Conservation (phyloP, 1,140 invertebrate genomes). For the Cydia pomonella region DNA sequence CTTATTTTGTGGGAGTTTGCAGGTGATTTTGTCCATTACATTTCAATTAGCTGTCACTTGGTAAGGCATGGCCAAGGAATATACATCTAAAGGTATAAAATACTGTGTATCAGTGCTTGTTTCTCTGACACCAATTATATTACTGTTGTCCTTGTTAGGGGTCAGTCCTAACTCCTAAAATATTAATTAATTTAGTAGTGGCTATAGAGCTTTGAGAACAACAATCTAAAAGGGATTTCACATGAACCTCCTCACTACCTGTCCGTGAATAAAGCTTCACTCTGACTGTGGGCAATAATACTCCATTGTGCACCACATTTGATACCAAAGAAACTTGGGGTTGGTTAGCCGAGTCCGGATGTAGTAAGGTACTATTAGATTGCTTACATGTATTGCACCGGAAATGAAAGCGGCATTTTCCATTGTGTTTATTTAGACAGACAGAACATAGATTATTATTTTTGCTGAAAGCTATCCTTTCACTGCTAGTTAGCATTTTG, state of each 20-base stretch:
- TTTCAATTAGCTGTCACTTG: not conserved
- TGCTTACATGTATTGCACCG: constrained; percentile 34
- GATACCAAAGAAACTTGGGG: constrained; percentile 5
- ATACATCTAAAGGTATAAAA: constrained; percentile 7
- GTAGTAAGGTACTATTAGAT: constrained; percentile 27
- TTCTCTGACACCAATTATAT: constrained; percentile 7
- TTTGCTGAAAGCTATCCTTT: constrained; percentile 19
- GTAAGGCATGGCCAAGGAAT: constrained; percentile 11
- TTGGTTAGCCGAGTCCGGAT: not conserved
- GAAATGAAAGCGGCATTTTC: constrained; percentile 33
- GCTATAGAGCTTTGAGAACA: not conserved
- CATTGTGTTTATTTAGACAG: constrained; percentile 32
- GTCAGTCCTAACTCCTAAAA: constrained; percentile 5
- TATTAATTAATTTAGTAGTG: not conserved
- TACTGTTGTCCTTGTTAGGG: not conserved
- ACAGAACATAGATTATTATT: constrained; percentile 24
- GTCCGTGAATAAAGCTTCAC: constrained; percentile 17
- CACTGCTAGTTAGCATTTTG: constrained; percentile 8
- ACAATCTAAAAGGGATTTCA: constrained; percentile 11
- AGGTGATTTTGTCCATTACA: constrained; percentile 28
- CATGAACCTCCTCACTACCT: constrained; percentile 2
- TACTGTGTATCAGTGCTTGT: not conserved
- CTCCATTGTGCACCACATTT: not conserved
- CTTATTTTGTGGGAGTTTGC: not conserved
- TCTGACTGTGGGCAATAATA: constrained; percentile 15